Evolutionary conservation across 2,888 invertebrate genomes (phyloP).

Genomic region (Mimachlamys varia): DNA sequence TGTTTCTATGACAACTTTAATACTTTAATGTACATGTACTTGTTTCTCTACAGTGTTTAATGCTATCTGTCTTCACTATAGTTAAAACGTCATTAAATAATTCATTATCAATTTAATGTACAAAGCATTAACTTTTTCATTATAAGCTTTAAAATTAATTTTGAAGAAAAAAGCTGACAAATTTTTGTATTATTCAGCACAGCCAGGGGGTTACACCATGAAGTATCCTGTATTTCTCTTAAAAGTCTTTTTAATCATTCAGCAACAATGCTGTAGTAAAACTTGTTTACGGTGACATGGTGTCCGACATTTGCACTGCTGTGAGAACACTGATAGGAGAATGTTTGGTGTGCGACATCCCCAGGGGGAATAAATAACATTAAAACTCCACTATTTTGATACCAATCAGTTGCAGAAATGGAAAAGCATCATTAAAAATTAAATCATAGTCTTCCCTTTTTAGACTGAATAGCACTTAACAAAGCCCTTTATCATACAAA

Average conservation of each 20-base stretch:
- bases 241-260: background rate
- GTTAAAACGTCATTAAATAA: background rate
- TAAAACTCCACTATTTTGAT: background rate
- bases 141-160: background rate
- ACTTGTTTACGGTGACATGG: background rate
- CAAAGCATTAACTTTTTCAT: background rate
- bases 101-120: background rate
- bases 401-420: background rate
- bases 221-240: background rate
- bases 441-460: background rate
- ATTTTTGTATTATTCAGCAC: background rate
- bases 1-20: too few species aligned
- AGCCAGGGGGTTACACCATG: background rate
- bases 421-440: slow-evolving; percentile 14
- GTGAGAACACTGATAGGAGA: background rate
- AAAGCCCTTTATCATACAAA: background rate
- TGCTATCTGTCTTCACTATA: too few species aligned
- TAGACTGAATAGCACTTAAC: background rate
- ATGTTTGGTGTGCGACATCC: background rate
- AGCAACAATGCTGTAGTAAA: background rate
- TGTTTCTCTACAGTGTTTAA: too few species aligned
- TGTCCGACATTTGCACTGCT: background rate
- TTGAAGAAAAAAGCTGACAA: background rate
- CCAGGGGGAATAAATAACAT: background rate
- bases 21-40: too few species aligned